Evolutionary conservation across 1,140 invertebrate species (phyloP).

Genomic region (Drosophila elegans): DNA sequence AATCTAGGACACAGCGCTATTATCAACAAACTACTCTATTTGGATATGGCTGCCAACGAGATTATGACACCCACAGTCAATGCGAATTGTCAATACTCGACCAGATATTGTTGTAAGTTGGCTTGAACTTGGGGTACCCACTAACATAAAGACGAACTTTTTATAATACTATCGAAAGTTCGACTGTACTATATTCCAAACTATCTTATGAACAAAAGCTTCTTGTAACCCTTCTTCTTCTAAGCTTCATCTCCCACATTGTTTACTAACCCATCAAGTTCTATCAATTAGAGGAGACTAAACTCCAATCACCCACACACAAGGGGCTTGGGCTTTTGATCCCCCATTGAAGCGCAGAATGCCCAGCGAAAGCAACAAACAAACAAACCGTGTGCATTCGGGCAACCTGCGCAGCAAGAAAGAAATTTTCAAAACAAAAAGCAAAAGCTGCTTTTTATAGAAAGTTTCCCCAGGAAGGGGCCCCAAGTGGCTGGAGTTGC

Average conservation of each 20-base stretch:
- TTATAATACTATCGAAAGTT: too few relatives aligned
- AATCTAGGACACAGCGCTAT: conserved; percentile 2
- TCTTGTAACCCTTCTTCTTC: not conserved
- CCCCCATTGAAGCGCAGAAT: conserved; percentile 22
- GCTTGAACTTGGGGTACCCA: not conserved
- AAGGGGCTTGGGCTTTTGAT: not conserved
- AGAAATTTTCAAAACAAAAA: conserved; percentile 55
- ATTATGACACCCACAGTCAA: conserved; percentile 83
- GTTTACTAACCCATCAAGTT: conserved; percentile 1
- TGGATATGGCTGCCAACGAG: conserved; percentile 83
- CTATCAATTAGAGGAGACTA: conserved; percentile 1
- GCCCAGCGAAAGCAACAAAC: conserved; percentile 54
- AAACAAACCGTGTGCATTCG: conserved; percentile 33
- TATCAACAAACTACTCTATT: conserved; percentile 21
- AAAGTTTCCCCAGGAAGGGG: conserved; percentile 51
- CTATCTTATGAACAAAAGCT: not conserved
- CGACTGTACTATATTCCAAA: not conserved
- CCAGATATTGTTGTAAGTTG: conserved; percentile 84
- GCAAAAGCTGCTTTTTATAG: conserved; percentile 49
- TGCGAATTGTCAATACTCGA: conserved; percentile 83
- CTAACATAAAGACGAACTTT: not conserved
- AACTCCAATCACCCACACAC: conserved; percentile 5
- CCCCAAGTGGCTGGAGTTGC: conserved; percentile 14
- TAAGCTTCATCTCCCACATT: not conserved
- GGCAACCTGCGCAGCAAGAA: conserved; percentile 45